Evolutionary conservation across 1,140 invertebrate genomes (phyloP), one percentile per base, ranked within the genome.

Genomic region (Drosophila obscura): DNA sequence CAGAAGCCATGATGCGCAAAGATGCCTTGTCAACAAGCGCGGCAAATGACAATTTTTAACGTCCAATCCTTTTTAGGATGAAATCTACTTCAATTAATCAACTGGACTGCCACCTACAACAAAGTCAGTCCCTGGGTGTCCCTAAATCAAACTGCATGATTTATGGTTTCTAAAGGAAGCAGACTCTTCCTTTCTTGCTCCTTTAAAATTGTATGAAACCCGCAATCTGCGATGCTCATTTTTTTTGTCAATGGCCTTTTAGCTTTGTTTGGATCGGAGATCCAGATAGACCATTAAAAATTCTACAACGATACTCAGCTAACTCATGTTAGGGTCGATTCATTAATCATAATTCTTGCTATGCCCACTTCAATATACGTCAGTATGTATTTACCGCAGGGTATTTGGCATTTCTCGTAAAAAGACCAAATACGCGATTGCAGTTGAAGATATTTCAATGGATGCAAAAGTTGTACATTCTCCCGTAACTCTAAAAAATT

Each of bases 281-380:
- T 22, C 51, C 16, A 19, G 52, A 15, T 8, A 45, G 52, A 87
- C 64, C 81, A 78, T 87, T 82, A 85, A 87, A 85, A 87, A 85
- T 81, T 87, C 60, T 60, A 62, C 82, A 72, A 73, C 45, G 43
- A 63, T 60, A 65, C 76, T 61, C 73, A 62, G 81, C 56, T 58
- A 79, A 87, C 71, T 88, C 79, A 55, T 8, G 22, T 64, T 48
- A 24, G 41, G 41, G 49, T 43, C 35, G 35, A 50, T 78, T 76
- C 83, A 87, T 87, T 87, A 87, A 87, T 87, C 82, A 87, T 88
- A 87, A 87, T 82, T 88, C 66, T 41, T 26, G 45, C 43, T 39
- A 49, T 22, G 28, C 57, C 59, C 49, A 63, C 57, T 83, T 69
- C 50, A 75, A 67, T 58, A 50, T 46, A 35, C 58, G 59, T 50